Conservation (phyloP, 2,113 vertebrate species). For the Larimichthys crocea region DNA sequence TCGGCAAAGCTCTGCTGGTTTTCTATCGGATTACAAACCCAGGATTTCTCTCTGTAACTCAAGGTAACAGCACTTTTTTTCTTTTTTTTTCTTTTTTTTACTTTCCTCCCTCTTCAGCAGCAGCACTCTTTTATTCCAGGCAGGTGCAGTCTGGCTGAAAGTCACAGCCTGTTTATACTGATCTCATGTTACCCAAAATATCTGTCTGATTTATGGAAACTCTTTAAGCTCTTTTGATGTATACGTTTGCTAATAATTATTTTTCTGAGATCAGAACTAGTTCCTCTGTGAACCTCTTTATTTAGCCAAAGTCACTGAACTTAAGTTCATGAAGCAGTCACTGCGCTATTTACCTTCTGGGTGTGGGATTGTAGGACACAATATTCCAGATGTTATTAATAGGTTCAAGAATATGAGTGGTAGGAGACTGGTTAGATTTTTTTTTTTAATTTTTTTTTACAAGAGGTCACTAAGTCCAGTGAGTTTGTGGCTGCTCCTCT, state of each 20-base stretch:
- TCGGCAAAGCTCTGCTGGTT: neutral
- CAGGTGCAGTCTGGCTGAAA: constrained; percentile 68
- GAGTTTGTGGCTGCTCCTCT: constrained; percentile 10
- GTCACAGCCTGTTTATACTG: constrained; percentile 13
- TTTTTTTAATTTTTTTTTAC: neutral
- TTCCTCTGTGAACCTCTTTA: neutral
- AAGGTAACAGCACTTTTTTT: constrained; percentile 54
- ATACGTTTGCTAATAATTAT: neutral
- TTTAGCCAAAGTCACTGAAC: neutral
- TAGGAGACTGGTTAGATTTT: constrained; percentile 1
- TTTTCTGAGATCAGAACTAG: neutral
- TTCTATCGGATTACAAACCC: constrained; percentile 63
- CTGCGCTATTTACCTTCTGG: constrained; percentile 58
- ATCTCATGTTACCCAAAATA: constrained; percentile 46
- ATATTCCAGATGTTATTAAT: constrained; percentile 24
- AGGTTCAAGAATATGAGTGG: neutral
- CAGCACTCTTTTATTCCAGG: constrained; percentile 13
- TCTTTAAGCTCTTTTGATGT: neutral
- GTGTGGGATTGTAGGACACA: constrained; percentile 36
- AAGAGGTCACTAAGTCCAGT: constrained; percentile 29
- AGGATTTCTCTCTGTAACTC: constrained; percentile 29
- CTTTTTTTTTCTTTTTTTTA: neutral
- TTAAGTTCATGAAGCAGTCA: neutral
- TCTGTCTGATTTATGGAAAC: neutral
- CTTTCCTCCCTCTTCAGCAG: constrained; percentile 5